These are phyloP conservation scores for Melinaea menophilus DNA, from an alignment of 2,888 invertebrate species.

Conservation along the genomic window DNA sequence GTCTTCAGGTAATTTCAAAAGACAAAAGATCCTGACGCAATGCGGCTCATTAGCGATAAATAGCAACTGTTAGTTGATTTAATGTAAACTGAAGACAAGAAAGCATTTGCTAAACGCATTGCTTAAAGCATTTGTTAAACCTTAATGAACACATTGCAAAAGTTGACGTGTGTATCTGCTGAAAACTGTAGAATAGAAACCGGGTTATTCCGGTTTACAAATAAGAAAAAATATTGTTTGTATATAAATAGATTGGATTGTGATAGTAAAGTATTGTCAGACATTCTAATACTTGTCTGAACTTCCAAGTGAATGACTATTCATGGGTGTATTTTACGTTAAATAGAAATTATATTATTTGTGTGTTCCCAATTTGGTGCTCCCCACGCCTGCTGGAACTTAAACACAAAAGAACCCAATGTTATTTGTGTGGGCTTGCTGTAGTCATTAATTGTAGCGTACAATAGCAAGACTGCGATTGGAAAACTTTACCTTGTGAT, in stretches of 20 bases:
- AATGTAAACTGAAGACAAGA: constrained; percentile 15
- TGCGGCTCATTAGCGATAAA: constrained; percentile 38
- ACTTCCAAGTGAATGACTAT: too few species aligned
- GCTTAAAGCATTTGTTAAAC: too few species aligned
- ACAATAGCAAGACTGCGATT: constrained; percentile 50
- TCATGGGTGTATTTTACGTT: too few species aligned
- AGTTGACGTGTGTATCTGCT: not conserved
- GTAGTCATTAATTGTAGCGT: constrained; percentile 47
- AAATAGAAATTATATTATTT: constrained; percentile 5
- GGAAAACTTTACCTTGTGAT: constrained; percentile 55
- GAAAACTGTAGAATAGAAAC: not conserved
- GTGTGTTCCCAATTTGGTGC: not conserved
- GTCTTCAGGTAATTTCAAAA: constrained; percentile 34
- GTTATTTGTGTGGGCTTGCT: constrained; percentile 29
- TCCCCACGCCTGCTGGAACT: constrained; percentile 14
- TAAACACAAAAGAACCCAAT: constrained; percentile 30
- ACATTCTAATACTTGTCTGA: too few species aligned
- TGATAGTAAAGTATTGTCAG: too few species aligned
- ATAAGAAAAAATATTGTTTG: too few species aligned
- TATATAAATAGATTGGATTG: too few species aligned
- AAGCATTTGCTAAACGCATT: too few species aligned
- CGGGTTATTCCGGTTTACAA: too few species aligned
- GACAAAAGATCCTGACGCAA: constrained; percentile 40
- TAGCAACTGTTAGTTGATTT: constrained; percentile 37
- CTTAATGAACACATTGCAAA: not conserved